Conservation (phyloP, 2,113 vertebrate species). For the Thryonomys swinderianus region DNA sequence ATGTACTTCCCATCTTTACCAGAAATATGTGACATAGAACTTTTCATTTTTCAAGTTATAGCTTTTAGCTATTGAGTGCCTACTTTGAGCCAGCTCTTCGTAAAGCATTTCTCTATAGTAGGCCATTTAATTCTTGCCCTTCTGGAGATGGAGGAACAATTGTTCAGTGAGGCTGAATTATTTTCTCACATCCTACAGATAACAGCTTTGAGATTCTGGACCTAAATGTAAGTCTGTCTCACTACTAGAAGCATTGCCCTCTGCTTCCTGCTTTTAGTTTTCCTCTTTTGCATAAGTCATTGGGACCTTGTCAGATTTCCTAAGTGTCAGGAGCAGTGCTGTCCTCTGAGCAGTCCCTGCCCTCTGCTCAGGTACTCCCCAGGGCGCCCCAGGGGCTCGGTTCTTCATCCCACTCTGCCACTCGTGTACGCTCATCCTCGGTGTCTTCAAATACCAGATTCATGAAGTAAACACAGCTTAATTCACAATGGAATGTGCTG, state of each 20-base stretch:
- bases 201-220: not conserved
- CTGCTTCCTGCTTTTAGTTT: not conserved
- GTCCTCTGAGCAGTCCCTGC: not conserved
- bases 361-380: not conserved
- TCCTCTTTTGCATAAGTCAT: not conserved
- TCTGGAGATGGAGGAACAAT: not conserved
- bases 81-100: not conserved
- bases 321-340: not conserved
- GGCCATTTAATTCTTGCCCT: not conserved
- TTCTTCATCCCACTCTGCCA: not conserved
- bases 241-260: not conserved
- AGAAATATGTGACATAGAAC: not conserved
- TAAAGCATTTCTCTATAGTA: not conserved
- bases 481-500: not conserved
- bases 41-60: not conserved
- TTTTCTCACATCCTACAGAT: not conserved
- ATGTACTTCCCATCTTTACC: not conserved
- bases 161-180: not conserved
- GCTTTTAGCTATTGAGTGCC: not conserved
- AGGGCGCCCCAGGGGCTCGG: not conserved
- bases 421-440: not conserved
- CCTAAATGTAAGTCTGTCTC: not conserved
- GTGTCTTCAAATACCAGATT: not conserved
- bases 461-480: not conserved
- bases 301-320: not conserved